Conservation (phyloP, 2,797 vertebrate genomes). For the Martes flavigula region DNA sequence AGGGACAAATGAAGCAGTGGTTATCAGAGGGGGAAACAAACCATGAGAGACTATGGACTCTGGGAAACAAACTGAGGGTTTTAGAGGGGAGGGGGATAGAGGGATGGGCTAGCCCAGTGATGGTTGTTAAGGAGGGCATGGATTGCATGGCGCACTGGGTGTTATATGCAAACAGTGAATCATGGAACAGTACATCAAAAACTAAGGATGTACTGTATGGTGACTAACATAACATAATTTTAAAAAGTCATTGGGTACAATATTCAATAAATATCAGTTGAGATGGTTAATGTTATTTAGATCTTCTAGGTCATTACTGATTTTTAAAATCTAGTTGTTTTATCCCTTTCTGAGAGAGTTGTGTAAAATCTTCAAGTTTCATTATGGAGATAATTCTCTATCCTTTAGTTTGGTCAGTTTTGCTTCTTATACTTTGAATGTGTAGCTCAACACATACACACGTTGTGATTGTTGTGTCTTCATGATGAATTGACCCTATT, state of each 20-base stretch:
- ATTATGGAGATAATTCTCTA: not conserved
- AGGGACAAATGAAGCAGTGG: too few relatives aligned
- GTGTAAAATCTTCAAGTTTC: not conserved
- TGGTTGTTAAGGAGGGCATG: too few relatives aligned
- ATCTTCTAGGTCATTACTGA: not conserved
- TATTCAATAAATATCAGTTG: not conserved
- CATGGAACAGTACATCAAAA: too few relatives aligned
- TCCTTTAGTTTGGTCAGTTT: not conserved
- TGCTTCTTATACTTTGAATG: not conserved
- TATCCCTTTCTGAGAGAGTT: not conserved
- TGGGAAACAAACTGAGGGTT: too few relatives aligned
- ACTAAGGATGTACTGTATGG: too few relatives aligned
- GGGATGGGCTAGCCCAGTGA: too few relatives aligned
- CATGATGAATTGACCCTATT: not conserved
- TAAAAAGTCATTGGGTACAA: not conserved
- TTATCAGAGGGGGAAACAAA: too few relatives aligned
- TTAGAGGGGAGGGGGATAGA: too few relatives aligned
- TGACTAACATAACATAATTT: too few relatives aligned
- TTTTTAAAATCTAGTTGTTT: not conserved
- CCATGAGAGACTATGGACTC: too few relatives aligned
- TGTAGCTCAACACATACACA: not conserved
- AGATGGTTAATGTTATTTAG: not conserved
- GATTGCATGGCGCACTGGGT: too few relatives aligned
- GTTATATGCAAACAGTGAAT: too few relatives aligned
- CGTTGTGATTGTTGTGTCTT: not conserved